Percentiles rank a stretch among this genome's conserved stretches.
Evolutionary conservation across 2,113 vertebrate species (phyloP).

Genomic region (Haliaeetus leucogaster): DNA sequence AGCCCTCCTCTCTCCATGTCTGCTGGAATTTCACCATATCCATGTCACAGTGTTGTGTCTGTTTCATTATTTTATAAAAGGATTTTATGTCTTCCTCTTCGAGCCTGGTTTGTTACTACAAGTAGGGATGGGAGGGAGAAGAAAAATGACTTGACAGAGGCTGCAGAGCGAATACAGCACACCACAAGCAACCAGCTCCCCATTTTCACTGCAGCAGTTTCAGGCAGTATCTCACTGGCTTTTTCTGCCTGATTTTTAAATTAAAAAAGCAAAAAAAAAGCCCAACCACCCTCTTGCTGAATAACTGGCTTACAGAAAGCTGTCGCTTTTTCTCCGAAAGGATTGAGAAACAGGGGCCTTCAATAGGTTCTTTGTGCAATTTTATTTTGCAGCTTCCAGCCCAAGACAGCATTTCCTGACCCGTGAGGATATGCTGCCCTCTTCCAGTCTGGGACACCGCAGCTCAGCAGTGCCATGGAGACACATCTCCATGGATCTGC

Average conservation of each 20-base stretch:
- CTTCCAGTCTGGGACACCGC: constrained; percentile 10
- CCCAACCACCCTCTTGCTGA: constrained; percentile 2
- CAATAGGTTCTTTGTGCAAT: constrained; percentile 55
- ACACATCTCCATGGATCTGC: neutral
- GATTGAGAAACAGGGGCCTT: constrained; percentile 8
- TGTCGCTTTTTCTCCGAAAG: neutral
- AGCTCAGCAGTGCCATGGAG: neutral
- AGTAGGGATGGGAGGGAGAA: neutral
- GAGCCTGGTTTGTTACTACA: neutral
- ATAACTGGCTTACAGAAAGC: constrained; percentile 26
- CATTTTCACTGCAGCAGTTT: neutral
- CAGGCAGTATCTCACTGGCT: neutral
- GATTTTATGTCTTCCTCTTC: neutral
- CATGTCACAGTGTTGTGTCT: neutral
- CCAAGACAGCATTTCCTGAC: constrained; percentile 38
- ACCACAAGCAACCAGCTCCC: neutral
- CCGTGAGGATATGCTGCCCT: constrained; percentile 58
- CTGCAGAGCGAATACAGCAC: neutral
- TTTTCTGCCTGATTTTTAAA: constrained; percentile 11
- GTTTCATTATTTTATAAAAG: neutral
- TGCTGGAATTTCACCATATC: neutral
- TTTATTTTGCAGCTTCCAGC: constrained; percentile 22
- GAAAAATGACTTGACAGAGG: neutral
- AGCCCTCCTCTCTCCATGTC: neutral
- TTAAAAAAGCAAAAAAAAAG: neutral